Base-by-base conservation (phyloP, 2,113 vertebrate species). In the Coregonus clupeaformis region DNA sequence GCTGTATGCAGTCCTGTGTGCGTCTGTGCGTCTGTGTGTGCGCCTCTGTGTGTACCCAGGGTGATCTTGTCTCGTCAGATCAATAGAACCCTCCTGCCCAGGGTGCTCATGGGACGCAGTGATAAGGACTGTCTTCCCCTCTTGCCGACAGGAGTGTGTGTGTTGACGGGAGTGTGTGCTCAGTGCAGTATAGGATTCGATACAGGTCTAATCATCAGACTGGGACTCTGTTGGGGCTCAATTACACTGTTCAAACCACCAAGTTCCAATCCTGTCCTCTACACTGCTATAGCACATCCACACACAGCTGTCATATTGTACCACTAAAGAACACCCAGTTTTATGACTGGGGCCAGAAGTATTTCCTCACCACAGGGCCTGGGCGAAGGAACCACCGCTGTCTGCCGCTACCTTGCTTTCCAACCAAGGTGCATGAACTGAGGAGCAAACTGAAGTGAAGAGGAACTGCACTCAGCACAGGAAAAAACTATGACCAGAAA, bases 141-240 rank as follows among this genome's bases (percentile, higher is more conserved):
- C 65, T 29, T 32, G 27, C 65, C 13, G 29, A 67, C 65, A 24
- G 85, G 14, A 25, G 29, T 68, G 74, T 57, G 80, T 69, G 68
- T 69, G 42, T 69, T 2, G 9, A n/a, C 18, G 22, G 20, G 45
- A 11, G 57, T 74, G 78, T 73, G 70, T 42, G 57, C n/a, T 47
- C 25, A 1, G 62, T 80, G 80, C 57, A 67, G 65, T 71, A 70
- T 73, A 82, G 78, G 68, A 88, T 90, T 91, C 89, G 82, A 90
- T 91, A 85, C 71, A 1, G 75, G 78, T 84, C 82, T 89, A 90
- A 91, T 91, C 90, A 86, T 86, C 87, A 89, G 87, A 83, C 73
- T 70, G 83, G 88, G 47, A 16, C 47, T 49, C 47, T 49, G 14
- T 11, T 49, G 47, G 47, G 77, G 89, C 86, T 82, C 86, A 88